Base-by-base conservation (phyloP, 2,888 invertebrate genomes). In the Dioctria rufipes region DNA sequence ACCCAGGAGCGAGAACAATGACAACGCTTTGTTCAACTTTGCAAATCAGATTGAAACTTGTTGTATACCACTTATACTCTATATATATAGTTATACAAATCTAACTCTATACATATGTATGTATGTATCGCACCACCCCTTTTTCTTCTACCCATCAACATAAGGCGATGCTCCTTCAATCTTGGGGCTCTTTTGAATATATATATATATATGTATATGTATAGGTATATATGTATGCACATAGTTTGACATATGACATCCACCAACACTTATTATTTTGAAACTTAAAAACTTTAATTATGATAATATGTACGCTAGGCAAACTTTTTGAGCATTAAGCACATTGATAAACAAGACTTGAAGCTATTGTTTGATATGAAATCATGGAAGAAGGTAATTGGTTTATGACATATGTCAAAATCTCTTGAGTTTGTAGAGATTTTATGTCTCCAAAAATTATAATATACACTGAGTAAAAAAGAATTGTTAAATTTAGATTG, bases 201-300 rank as follows among this genome's bases (percentile, higher is more conserved):
- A 25, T 2, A 25, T 25, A 25, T 25, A 25, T 25, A 25, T 25
- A 25, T 25, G 2, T 25, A 25, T 25, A 25, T 25, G 25, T 25
- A 25, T 25, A 25, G 25, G 25, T 25, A 25, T 25, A 25, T 25
- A 25, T 25, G 25, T 25, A 25, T 25, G 25, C 25, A 25, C 25
- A 25, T 69, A 80, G 80, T 67, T 80, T 83, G 84, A 84, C 84
- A 84, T 84, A 84, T 84, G 84, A 84, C 84, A 84, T 84, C 83
- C 84, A 84, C 84, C 84, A 84, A 84, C 84, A 81, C 81, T 75
- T 60, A 37, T 75, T 75, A 40, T 71, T 25, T 37, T 25, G 37
- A 39, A 61, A 61, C 61, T 61, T 58, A 61, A 61, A 61, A 5
- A 61, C 54, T 54, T 54, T 8, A 4, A 54, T 54, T 54, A 11